Evolutionary conservation across 2,888 invertebrate genomes (phyloP), one percentile per base, ranked within the genome.

Genomic region (Taphrorychus bicolor): DNA sequence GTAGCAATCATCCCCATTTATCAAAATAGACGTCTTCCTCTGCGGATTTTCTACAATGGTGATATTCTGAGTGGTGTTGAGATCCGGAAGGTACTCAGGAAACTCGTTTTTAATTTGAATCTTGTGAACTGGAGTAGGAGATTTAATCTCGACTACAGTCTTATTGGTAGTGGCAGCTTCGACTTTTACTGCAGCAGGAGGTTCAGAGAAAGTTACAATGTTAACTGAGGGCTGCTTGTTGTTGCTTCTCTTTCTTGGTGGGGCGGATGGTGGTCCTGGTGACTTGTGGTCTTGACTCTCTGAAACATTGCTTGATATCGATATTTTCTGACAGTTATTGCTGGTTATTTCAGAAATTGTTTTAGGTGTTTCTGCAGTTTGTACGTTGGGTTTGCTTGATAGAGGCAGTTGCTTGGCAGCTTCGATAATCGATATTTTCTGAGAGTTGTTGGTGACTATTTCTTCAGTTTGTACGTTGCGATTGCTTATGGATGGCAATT

Each of bases 1-100:
- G 77, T 91, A 92, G 83, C 88, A 91, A 83, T 88, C 91, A 79
- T 87, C 89, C 59, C 87, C 90, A 78, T 84, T 91, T 76, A 91
- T 91, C 84, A 90, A 84, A 75, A 91, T 91, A 11, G 91, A 91
- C 16, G 91, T 88, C 79, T 83, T 89, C 83, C 82, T 76, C 71
- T 82, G 81, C 1, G 78, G 75, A 70, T 76, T 79, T 56, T 82
- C 81, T 11, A 76, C 70, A 52, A 79, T 74, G n/a, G 77, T 73
- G 40, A 79, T 74, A 45, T 74, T 78, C 48, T 76, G 74, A n/a
- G 74, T 63, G 57, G 75, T 75, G 14, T 24, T 41, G 22, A 57
- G 40, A 18, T 60, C 11, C 54, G 58, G n/a, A n/a, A 19, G 23
- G 24, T 76, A 77, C 49, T 80, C 80, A 14, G 76, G 71, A 70